Evolutionary conservation across 1,140 invertebrate genomes (phyloP).

Genomic region (Triops cancriformis): DNA sequence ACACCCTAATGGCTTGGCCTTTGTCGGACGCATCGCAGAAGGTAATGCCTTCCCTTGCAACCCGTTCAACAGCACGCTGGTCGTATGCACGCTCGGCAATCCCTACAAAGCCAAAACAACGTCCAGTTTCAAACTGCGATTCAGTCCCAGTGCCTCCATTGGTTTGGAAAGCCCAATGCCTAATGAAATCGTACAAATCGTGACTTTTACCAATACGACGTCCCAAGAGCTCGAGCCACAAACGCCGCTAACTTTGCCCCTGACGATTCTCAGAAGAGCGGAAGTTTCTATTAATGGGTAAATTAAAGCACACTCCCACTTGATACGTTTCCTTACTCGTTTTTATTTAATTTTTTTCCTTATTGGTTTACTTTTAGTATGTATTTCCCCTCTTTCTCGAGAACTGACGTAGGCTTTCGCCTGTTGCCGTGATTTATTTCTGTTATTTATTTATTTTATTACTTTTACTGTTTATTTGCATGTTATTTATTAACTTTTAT

Average conservation of each 20-base stretch:
- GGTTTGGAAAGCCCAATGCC: conserved; percentile 56
- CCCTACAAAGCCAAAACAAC: conserved; percentile 59
- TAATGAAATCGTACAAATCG: conserved; percentile 43
- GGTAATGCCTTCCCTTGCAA: conserved; percentile 38
- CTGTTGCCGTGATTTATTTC: too few relatives aligned
- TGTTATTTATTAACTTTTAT: neutral
- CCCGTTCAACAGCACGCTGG: conserved; percentile 59
- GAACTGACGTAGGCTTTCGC: too few relatives aligned
- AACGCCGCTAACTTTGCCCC: conserved; percentile 48
- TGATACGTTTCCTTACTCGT: too few relatives aligned
- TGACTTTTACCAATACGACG: conserved; percentile 77
- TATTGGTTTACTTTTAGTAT: too few relatives aligned
- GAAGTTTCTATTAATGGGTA: conserved; percentile 73
- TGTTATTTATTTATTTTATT: too few relatives aligned
- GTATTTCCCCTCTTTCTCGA: too few relatives aligned
- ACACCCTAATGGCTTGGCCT: conserved; percentile 68
- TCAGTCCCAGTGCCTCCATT: conserved; percentile 64
- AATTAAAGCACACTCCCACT: conserved; percentile 34
- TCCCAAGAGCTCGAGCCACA: conserved; percentile 53
- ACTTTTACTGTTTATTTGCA: conserved; percentile 15
- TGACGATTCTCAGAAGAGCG: conserved; percentile 67
- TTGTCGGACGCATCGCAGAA: conserved; percentile 55
- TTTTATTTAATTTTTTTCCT: too few relatives aligned
- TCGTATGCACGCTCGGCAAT: conserved; percentile 77
- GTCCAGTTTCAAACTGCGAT: conserved; percentile 56